phyloP scores from a whole-genome alignment of 1,140 invertebrate genomes.

The Drosophila murphyi region DNA sequence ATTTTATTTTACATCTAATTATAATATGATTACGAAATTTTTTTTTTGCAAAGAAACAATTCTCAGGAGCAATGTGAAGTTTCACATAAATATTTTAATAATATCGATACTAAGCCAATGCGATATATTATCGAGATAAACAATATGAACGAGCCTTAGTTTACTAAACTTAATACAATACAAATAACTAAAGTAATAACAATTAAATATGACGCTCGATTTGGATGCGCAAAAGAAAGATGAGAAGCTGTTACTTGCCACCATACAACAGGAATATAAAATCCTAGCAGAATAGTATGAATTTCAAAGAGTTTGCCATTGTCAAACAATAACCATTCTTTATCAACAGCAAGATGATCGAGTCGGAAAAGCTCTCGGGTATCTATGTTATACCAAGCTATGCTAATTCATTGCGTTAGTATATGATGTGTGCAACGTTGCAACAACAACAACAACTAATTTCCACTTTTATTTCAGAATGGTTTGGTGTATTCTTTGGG shows the following conservation, averaged over 20 bases:
- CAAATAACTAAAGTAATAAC: background rate
- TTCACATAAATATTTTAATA: background rate
- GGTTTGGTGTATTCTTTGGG: conserved; percentile 97
- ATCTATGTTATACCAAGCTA: conserved; percentile 97
- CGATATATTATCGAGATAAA: conserved; percentile 4
- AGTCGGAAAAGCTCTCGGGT: conserved; percentile 93
- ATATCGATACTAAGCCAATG: conserved; percentile 2
- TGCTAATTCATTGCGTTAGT: conserved; percentile 88
- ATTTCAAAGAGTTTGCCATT: background rate
- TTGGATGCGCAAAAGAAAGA: conserved; percentile 70
- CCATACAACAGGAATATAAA: conserved; percentile 89
- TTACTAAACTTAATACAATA: background rate
- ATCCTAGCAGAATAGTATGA: conserved; percentile 92
- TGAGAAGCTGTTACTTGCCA: conserved; percentile 83
- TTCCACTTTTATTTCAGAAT: conserved; percentile 87
- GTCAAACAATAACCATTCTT: conserved; percentile 3
- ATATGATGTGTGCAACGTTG: background rate
- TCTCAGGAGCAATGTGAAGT: too few relatives aligned
- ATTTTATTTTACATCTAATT: too few relatives aligned
- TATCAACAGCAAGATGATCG: conserved; percentile 91
- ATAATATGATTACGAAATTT: too few relatives aligned
- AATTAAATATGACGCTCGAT: conserved; percentile 70
- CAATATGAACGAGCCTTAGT: background rate
- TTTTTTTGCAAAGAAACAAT: background rate
- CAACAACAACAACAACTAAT: too few relatives aligned